Percentiles rank a stretch among this genome's conserved stretches.
Evolutionary conservation across 1,140 invertebrate species (phyloP).

Genomic region (Drosophila auraria): DNA sequence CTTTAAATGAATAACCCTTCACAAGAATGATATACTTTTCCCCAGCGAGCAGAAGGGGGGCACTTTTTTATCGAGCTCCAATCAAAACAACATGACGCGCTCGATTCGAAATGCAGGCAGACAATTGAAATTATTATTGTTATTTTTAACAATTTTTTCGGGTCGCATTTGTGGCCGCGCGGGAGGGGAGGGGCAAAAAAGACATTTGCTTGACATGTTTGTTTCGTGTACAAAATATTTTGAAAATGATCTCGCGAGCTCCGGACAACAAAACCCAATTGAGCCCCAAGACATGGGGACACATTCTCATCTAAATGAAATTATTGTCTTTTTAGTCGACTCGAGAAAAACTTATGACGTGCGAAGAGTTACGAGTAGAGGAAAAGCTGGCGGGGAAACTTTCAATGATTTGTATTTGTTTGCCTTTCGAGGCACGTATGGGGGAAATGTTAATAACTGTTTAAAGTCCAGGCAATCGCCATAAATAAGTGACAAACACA

Average conservation of each 20-base stretch:
- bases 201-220: slow-evolving; percentile 79
- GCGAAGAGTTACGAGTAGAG: slow-evolving; percentile 38
- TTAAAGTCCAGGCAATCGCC: slow-evolving; percentile 50
- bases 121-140: slow-evolving; percentile 80
- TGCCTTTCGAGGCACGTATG: slow-evolving; percentile 59
- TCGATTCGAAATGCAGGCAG: slow-evolving; percentile 59
- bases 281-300: slow-evolving; percentile 42
- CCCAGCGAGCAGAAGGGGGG: slow-evolving; percentile 33
- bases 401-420: slow-evolving; percentile 36
- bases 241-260: slow-evolving; percentile 65
- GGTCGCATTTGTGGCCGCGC: slow-evolving; percentile 11
- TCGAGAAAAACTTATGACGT: slow-evolving; percentile 41
- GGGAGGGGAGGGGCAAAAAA: slow-evolving; percentile 16
- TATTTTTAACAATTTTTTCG: slow-evolving; percentile 68
- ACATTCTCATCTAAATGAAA: slow-evolving; percentile 73
- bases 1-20: slow-evolving; percentile 45
- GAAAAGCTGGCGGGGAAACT: slow-evolving; percentile 47
- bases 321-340: slow-evolving; percentile 52
- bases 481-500: slow-evolving; percentile 65
- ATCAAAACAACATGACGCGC: slow-evolving; percentile 76
- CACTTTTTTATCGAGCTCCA: slow-evolving; percentile 57
- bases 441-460: slow-evolving; percentile 67
- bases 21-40: slow-evolving; percentile 41
- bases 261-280: slow-evolving; percentile 75
- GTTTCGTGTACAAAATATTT: slow-evolving; percentile 80